Percentiles rank a stretch among this genome's conserved stretches.
These are phyloP conservation scores for Calliphora vomitoria DNA, from an alignment of 2,888 invertebrate genomes.

Conservation along the genomic window DNA sequence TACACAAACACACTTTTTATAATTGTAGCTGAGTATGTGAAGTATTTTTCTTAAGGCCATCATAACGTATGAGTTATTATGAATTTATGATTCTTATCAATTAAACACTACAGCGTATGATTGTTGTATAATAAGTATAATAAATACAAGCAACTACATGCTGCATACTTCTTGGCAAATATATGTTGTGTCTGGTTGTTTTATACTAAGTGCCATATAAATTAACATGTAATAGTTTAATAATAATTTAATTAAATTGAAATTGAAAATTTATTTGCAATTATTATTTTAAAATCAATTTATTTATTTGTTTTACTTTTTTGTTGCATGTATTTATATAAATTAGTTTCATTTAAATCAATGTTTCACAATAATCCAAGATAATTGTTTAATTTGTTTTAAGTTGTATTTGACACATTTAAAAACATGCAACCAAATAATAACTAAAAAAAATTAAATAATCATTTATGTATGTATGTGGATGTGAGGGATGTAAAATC, in stretches of 20 bases:
- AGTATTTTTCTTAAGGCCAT: constrained; percentile 9
- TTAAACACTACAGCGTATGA: constrained; percentile 9
- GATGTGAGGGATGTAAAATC: neutral
- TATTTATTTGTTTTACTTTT: constrained; percentile 36
- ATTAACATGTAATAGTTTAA: constrained; percentile 26
- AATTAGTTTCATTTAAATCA: constrained; percentile 68
- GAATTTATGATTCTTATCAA: constrained; percentile 8
- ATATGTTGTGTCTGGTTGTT: neutral
- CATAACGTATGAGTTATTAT: constrained; percentile 43
- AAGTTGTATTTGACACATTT: constrained; percentile 65
- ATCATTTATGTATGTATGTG: constrained; percentile 27
- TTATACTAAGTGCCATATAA: neutral
- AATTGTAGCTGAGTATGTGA: neutral
- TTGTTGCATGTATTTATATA: constrained; percentile 17
- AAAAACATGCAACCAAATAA: constrained; percentile 18
- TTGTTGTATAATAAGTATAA: constrained; percentile 27
- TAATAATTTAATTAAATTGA: constrained; percentile 61
- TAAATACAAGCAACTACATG: too few relatives aligned
- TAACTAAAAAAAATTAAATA: constrained; percentile 11
- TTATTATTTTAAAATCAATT: constrained; percentile 65
- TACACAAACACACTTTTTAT: too few relatives aligned
- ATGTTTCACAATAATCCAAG: constrained; percentile 67
- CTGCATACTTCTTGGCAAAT: neutral
- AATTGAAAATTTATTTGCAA: constrained; percentile 42
- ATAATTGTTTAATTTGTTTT: constrained; percentile 71